Percentiles rank a stretch among this genome's conserved stretches.
These are phyloP conservation scores for Deilephila porcellus DNA, from an alignment of 2,888 invertebrate genomes.

Conservation along the genomic window DNA sequence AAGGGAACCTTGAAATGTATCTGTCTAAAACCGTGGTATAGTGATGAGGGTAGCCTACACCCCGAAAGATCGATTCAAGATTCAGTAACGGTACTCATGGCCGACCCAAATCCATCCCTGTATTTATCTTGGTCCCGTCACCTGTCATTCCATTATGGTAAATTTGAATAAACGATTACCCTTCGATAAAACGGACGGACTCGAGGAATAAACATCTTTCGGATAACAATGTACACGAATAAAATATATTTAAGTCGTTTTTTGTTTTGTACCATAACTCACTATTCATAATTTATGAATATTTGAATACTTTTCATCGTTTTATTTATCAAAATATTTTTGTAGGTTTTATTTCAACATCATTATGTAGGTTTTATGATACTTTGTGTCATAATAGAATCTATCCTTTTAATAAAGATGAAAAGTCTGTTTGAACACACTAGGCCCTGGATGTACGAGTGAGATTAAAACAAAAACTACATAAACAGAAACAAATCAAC, in stretches of 20 bases:
- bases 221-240: background rate
- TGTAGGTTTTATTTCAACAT: background rate
- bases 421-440: too few relatives aligned
- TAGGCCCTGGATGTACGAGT: too few relatives aligned
- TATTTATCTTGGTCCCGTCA: conserved; percentile 53
- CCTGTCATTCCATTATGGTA: conserved; percentile 52
- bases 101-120: conserved; percentile 40
- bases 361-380: background rate
- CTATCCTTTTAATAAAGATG: too few relatives aligned
- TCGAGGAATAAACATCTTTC: conserved; percentile 37
- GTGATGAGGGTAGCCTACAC: conserved; percentile 53
- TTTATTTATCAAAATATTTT: background rate
- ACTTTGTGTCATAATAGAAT: too few relatives aligned
- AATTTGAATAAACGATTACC: conserved; percentile 52
- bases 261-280: background rate
- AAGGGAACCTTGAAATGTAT: conserved; percentile 16
- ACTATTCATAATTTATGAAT: too few relatives aligned
- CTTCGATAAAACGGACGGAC: conserved; percentile 44
- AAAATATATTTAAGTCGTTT: background rate
- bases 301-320: background rate
- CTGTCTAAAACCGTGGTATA: conserved; percentile 30
- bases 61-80: conserved; percentile 50
- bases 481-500: background rate
- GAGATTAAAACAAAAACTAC: too few relatives aligned
- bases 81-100: conserved; percentile 51